These are phyloP conservation scores for Battus philenor DNA, from an alignment of 1,140 invertebrate species.

Conservation along the genomic window DNA sequence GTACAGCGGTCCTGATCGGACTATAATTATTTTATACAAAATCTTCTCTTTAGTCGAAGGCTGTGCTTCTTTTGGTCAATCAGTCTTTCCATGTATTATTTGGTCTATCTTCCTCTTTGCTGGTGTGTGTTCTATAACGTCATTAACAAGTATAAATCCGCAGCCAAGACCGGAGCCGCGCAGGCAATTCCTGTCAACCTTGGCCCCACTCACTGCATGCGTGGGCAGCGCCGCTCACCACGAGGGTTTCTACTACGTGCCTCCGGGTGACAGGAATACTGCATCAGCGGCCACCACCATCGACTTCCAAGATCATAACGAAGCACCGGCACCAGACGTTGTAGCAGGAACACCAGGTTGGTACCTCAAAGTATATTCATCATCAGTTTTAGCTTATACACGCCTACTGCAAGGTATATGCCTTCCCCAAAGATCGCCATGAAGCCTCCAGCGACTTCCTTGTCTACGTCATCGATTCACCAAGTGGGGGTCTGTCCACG, in stretches of 20 bases:
- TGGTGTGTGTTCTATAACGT: not conserved
- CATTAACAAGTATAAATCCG: not conserved
- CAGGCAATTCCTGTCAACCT: slow-evolving; percentile 84
- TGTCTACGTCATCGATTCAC: no score
- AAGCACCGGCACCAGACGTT: slow-evolving; percentile 81
- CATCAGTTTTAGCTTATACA: no score
- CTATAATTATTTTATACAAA: no score
- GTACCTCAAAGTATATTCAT: no score
- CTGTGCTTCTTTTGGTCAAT: no score
- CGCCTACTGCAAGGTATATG: no score
- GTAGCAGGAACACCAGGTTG: slow-evolving; percentile 83
- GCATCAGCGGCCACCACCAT: slow-evolving; percentile 57
- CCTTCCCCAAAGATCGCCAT: no score
- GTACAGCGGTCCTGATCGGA: no score
- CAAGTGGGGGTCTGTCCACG: no score
- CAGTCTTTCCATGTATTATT: no score
- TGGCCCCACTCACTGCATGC: slow-evolving; percentile 85
- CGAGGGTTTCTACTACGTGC: slow-evolving; percentile 81
- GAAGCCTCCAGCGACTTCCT: no score
- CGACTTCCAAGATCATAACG: slow-evolving; percentile 59
- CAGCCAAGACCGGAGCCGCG: slow-evolving; percentile 65
- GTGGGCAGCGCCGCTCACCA: slow-evolving; percentile 80
- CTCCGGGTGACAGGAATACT: slow-evolving; percentile 73
- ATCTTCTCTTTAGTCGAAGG: no score
- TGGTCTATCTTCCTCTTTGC: not conserved